Conservation (phyloP, 1,140 invertebrate species). For the Drosophila biarmipes region DNA sequence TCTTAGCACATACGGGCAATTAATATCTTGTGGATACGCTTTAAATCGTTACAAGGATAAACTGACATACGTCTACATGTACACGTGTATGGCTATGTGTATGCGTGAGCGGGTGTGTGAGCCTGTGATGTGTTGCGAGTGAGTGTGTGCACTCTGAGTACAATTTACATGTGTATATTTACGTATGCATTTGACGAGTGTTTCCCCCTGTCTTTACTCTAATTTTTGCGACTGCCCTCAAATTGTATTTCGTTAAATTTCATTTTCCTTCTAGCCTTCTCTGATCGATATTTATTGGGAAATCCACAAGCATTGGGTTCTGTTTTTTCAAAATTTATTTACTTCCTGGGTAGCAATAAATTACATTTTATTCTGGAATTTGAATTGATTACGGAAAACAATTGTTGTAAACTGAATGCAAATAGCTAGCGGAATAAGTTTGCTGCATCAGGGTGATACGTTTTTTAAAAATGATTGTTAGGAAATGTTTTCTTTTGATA, state of each 20-base stretch:
- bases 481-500: too few species aligned
- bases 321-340: conserved; percentile 17
- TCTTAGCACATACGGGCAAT: conserved; percentile 70
- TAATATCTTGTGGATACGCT: conserved; percentile 66
- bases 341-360: conserved; percentile 26
- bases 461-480: too few species aligned
- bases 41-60: conserved; percentile 57
- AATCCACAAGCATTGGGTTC: conserved; percentile 25
- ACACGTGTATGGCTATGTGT: conserved; percentile 27
- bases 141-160: conserved; percentile 34
- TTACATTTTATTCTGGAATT: conserved; percentile 11
- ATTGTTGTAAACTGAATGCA: not conserved
- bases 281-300: conserved; percentile 14
- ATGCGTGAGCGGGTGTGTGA: conserved; percentile 16
- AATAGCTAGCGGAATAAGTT: not conserved
- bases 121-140: conserved; percentile 16
- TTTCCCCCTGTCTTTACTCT: conserved; percentile 7
- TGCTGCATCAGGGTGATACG: not conserved
- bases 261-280: not conserved
- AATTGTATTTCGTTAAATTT: conserved; percentile 22
- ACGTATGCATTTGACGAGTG: conserved; percentile 52
- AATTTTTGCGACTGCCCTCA: conserved; percentile 9
- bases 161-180: conserved; percentile 53
- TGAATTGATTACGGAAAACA: conserved; percentile 14
- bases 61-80: conserved; percentile 33